A percentile compares a stretch with the other conserved stretches of the same genome.
phyloP scores from a whole-genome alignment of 2,888 invertebrate genomes.

The Deroplatys truncata region DNA sequence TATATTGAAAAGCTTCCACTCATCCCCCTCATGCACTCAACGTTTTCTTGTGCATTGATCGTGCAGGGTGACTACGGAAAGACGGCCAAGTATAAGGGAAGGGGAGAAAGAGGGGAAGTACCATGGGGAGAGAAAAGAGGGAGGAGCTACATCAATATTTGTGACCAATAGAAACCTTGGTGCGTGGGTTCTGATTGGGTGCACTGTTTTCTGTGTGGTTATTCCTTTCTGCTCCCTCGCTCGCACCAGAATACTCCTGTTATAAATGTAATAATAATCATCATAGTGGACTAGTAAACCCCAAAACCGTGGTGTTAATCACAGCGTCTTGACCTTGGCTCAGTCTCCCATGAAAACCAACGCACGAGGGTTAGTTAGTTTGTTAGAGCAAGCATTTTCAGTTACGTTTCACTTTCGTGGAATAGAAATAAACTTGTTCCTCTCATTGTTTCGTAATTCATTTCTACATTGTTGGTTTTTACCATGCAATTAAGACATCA shows the following conservation, averaged over 20 bases:
- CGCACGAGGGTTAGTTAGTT: too few species aligned
- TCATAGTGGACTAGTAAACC: not conserved
- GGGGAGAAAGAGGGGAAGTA: not conserved
- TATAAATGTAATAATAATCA: not conserved
- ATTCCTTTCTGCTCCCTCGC: not conserved
- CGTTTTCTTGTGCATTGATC: conserved; percentile 22
- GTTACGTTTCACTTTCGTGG: too few species aligned
- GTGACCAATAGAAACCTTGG: not conserved
- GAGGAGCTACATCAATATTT: conserved; percentile 1
- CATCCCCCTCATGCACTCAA: not conserved
- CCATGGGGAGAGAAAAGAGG: not conserved
- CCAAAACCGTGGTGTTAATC: not conserved
- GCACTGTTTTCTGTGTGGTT: not conserved
- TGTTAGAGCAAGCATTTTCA: too few species aligned
- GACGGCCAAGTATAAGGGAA: not conserved
- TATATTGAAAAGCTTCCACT: conserved; percentile 18
- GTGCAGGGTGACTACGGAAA: not conserved
- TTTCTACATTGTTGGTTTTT: too few species aligned
- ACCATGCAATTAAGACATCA: too few species aligned
- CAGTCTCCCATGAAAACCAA: not conserved
- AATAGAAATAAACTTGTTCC: too few species aligned
- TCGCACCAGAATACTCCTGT: not conserved
- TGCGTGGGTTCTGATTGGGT: not conserved
- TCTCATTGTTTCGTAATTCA: too few species aligned
- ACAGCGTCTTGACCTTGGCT: not conserved